phyloP scores from a whole-genome alignment of 1,140 invertebrate species.

The Hycleus phaleratus region DNA sequence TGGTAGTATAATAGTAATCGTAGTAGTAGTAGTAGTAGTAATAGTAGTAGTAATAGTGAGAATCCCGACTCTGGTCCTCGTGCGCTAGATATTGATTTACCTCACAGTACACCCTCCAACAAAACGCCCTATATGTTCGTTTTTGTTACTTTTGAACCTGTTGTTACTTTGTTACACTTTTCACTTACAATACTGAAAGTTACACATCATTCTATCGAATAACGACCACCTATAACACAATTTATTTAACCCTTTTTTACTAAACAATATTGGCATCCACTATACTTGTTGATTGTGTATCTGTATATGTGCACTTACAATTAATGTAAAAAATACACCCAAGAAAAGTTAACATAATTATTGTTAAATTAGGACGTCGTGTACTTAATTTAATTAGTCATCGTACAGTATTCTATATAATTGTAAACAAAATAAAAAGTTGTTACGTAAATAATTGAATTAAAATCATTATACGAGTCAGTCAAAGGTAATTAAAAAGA shows the following conservation, averaged over 20 bases:
- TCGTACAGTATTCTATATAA: no score
- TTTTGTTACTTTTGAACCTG: slow-evolving; percentile 15
- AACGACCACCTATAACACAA: no score
- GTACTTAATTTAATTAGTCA: no score
- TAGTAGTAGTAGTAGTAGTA: neutral
- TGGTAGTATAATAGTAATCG: no score
- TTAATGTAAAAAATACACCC: no score
- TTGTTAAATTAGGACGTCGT: no score
- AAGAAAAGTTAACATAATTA: no score
- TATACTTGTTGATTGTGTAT: neutral
- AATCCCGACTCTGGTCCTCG: slow-evolving; percentile 11
- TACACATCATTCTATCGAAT: neutral
- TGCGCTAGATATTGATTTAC: slow-evolving; percentile 14
- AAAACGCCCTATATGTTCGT: slow-evolving; percentile 12
- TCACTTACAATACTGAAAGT: slow-evolving; percentile 12
- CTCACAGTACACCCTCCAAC: slow-evolving; percentile 12
- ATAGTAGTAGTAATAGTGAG: slow-evolving; percentile 13
- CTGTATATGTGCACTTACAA: neutral
- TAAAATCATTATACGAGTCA: no score
- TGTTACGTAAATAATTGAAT: no score
- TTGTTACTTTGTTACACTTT: slow-evolving; percentile 14
- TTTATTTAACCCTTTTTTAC: neutral
- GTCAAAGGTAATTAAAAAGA: no score
- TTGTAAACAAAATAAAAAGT: no score
- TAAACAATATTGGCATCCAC: neutral